Evolutionary conservation across 2,888 invertebrate species (phyloP), one percentile per base, ranked within the genome.

Genomic region (Caenorhabditis auriculariae): DNA sequence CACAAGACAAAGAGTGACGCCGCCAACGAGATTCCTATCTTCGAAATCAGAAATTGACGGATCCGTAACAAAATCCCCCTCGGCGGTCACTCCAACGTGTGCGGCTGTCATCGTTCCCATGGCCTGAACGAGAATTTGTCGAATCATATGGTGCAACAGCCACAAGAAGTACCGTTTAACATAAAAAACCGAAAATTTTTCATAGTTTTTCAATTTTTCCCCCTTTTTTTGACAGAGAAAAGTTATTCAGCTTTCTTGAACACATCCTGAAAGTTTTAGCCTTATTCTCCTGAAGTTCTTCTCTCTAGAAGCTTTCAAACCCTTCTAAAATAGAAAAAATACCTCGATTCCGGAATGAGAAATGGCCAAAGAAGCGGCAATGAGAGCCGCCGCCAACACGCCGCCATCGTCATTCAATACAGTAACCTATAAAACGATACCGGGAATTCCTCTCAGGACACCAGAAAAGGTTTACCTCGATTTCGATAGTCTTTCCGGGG

Each of bases 291-390:
- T n/a, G n/a, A n/a, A n/a, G n/a, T n/a, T 35, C n/a, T 35, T 9
- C 35, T 35, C n/a, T n/a, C 9, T 12, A 35, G 35, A 12, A 35
- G 35, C 9, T n/a, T 35, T 35, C 35, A 35, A n/a, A 12, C 35
- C 9, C 9, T 12, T 12, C 9, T 35, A n/a, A n/a, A n/a, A n/a
- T n/a, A n/a, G n/a, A 19, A 42, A 49, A 12, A 3, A 5, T 6
- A 63, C 63, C 53, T 69, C 67, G 27, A 70, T 67, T 52, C 70
- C 67, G 12, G 70, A 64, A 41, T 69, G 65, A 17, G 68, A 59
- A 2, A 73, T n/a, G 6, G 73, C 70, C 7, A 73, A 47, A 1
- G 70, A 49, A 3, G 58, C 49, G 7, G 69, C 68, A 7, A 52
- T 35, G 4, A 73, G 42, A 1, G 62, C 60, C 0, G 66, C 54